A percentile compares a stretch with the other conserved stretches of the same genome.
Evolutionary conservation across 2,888 invertebrate species (phyloP).

Genomic region (Adineta ricciae): DNA sequence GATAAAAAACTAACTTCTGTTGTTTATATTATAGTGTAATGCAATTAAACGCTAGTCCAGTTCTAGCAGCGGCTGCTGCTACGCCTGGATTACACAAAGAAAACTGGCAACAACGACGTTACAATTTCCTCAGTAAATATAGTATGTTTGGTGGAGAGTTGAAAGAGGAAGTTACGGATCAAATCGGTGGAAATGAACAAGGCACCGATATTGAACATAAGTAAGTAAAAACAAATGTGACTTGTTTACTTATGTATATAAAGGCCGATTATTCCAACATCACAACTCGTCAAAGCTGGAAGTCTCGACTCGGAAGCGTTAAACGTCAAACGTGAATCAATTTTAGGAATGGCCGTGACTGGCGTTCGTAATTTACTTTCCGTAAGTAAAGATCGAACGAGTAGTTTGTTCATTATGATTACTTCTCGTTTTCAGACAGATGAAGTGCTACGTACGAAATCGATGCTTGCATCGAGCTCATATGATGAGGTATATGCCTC

Average conservation of each 20-base stretch:
- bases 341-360: not conserved
- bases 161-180: constrained; percentile 21
- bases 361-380: not conserved
- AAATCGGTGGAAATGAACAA: constrained; percentile 18
- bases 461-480: not conserved
- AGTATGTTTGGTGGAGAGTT: constrained; percentile 27
- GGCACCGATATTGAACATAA: constrained; percentile 6
- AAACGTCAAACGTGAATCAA: not conserved
- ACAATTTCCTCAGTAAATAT: constrained; percentile 27
- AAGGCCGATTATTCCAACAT: not conserved
- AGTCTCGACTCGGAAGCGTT: not conserved
- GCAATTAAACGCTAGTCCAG: not conserved
- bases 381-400: not conserved
- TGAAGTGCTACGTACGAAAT: not conserved
- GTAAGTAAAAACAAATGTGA: not conserved
- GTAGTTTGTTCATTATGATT: not conserved
- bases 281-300: not conserved
- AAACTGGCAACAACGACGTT: constrained; percentile 27
- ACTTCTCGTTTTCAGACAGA: not conserved
- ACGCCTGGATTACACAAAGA: constrained; percentile 8
- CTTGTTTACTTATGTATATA: not conserved
- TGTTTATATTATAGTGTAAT: not conserved
- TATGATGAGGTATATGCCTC: not conserved
- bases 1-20: not conserved
- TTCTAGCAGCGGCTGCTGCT: not conserved